Evolutionary conservation across 2,113 vertebrate genomes (phyloP), one percentile per base, ranked within the genome.

Genomic region (Myotis lucifugus): DNA sequence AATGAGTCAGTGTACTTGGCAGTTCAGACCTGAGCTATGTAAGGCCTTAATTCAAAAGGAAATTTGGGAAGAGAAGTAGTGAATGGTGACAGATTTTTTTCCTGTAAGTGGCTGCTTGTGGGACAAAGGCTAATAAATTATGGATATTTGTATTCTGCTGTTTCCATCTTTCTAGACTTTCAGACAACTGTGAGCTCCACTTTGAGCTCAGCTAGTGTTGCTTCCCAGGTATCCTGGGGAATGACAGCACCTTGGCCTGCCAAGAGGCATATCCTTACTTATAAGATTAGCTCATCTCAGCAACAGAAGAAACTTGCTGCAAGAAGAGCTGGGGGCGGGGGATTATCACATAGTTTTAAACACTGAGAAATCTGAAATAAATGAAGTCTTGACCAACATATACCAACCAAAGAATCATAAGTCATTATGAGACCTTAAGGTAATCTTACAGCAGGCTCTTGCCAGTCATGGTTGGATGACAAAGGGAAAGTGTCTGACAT

Each of bases 1-100:
- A 98, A 96, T 97, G 96, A 98, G 97, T 96, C 96, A 96, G 79
- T 95, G 87, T 70, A 50, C 96, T 94, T 96, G 97, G 95, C 92
- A 97, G 97, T 89, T 96, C 96, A 97, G 76, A 96, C 94, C 96
- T 97, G 96, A 97, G 90, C 96, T 91, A 83, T 3, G 13, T 78
- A 90, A 97, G 96, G 85, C 76, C 40, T 93, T 83, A 76, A 73
- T 87, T 96, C 79, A 85, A 92, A 94, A 77, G 27, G 19, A 78
- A 93, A 50, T 73, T 73, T 61, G 23, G 29, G 25, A 73, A 86
- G 50, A 76, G 52, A 85, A 40, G 29, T 19, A 64, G 78, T 85
- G 59, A 69, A 50, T 72, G 18, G n/a, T 61, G 81, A 74, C 32
- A 40, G 48, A 34, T 76, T 42, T 46, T 92, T 85, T 79, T 85